Base-by-base conservation (phyloP, 2,888 invertebrate species). In the Idaea aversata region DNA sequence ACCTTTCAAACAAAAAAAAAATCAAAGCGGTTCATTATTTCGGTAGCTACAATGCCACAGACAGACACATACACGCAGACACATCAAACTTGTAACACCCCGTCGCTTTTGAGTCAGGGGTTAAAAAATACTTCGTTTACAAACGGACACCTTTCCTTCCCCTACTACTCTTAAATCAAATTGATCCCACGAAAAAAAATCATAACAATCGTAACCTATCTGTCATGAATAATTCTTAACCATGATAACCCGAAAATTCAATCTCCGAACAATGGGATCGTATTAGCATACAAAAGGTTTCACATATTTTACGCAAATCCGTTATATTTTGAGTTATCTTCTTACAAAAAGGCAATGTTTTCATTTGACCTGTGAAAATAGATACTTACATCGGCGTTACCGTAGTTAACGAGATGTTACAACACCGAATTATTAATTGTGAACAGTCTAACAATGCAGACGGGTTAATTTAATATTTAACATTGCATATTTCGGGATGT, bases 201-300 rank as follows among this genome's bases (percentile, higher is more conserved):
- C 81, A 79, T 82, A 83, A 82, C 85, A 85, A 85, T 83, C 80
- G 78, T 82, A 83, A 82, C 82, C 82, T 86, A 87, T 86, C 82
- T 85, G 87, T 87, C 86, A 90, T 90, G 88, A 91, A 91, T 91
- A 87, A 90, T 88, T 91, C 90, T 88, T 87, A 86, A 87, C 86
- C 82, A 84, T 88, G 88, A 88, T 88, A 88, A 87, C 89, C 89
- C 85, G 85, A 88, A 90, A 90, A 91, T 92, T 91, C 92, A 92
- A 92, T 92, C 91, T 88, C 86, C 90, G 90, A 90, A 91, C 91
- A 91, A 92, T 91, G 86, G 88, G 86, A 90, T 90, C 87, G 84
- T 90, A 92, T 92, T 92, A 92, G 88, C 92, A 92, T 92, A 92
- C 90, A 92, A 91, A 92, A 91, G 91, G 91, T 88, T 91, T 90